Evolutionary conservation across 2,888 invertebrate species (phyloP).

Genomic region (Amiota communis): DNA sequence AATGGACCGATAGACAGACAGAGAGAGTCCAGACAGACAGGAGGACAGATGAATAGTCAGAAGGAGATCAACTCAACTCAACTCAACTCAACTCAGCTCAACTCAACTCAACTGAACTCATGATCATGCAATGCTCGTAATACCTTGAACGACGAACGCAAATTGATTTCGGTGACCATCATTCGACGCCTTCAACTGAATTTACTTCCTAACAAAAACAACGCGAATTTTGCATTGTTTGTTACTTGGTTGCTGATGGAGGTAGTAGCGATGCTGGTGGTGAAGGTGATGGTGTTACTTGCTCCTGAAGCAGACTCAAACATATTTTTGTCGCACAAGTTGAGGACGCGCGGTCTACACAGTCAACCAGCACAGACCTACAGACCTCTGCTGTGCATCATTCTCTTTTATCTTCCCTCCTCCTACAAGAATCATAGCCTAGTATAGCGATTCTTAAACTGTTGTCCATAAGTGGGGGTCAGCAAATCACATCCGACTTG

Average conservation of each 20-base stretch:
- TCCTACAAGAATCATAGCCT: too few relatives aligned
- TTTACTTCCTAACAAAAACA: too few relatives aligned
- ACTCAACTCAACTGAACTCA: neutral
- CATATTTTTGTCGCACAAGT: conserved; percentile 1
- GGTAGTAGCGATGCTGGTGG: neutral
- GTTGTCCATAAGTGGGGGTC: too few relatives aligned
- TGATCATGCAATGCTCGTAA: conserved; percentile 15
- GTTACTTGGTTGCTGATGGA: neutral
- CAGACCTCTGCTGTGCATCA: neutral
- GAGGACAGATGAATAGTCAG: neutral
- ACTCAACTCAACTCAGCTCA: neutral
- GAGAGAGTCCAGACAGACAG: neutral
- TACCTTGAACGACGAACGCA: conserved; percentile 1
- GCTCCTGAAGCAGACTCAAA: neutral
- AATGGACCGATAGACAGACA: neutral
- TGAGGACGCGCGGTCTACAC: neutral
- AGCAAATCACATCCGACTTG: too few relatives aligned
- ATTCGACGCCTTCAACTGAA: neutral
- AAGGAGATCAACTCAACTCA: too few relatives aligned
- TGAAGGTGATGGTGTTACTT: neutral
- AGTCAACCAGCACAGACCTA: neutral
- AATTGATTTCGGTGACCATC: neutral
- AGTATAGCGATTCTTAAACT: too few relatives aligned
- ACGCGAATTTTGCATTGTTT: neutral
- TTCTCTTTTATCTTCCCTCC: too few relatives aligned